A percentile compares a stretch with the other conserved stretches of the same genome.
Conservation (phyloP, 1,140 invertebrate genomes). For the Homalodisca vitripennis region DNA sequence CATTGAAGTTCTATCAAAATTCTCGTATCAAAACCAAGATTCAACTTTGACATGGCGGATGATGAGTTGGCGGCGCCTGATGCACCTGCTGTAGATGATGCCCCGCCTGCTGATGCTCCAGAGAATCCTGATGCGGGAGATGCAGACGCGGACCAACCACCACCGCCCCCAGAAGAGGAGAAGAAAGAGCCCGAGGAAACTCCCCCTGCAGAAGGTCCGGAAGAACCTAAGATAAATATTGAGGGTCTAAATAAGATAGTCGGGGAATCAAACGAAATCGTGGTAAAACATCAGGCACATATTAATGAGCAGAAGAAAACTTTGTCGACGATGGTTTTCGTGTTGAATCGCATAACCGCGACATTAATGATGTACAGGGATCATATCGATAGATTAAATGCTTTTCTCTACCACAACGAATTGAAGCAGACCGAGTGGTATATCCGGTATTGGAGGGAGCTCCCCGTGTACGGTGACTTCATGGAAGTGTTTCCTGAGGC, state of each 20-base stretch:
- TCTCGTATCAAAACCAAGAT: no score
- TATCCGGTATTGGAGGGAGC: background rate
- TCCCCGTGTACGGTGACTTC: background rate
- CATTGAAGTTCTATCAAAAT: no score
- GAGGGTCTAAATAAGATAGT: background rate
- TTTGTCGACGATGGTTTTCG: background rate
- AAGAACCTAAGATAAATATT: background rate
- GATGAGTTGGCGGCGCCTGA: no score
- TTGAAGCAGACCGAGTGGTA: background rate
- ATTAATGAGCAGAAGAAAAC: background rate
- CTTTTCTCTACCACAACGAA: background rate
- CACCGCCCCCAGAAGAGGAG: no score
- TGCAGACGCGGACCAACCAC: no score
- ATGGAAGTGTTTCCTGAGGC: background rate
- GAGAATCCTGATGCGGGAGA: no score
- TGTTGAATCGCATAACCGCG: background rate
- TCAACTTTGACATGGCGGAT: no score
- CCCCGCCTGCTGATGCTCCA: no score
- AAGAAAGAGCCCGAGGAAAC: no score
- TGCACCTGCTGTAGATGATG: no score
- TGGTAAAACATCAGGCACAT: background rate
- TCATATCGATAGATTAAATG: background rate
- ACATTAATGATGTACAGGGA: background rate
- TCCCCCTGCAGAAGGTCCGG: background rate
- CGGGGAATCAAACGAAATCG: background rate